Evolutionary conservation across 2,797 vertebrate genomes (phyloP), one percentile per base, ranked within the genome.

Genomic region (Spinus pinus): DNA sequence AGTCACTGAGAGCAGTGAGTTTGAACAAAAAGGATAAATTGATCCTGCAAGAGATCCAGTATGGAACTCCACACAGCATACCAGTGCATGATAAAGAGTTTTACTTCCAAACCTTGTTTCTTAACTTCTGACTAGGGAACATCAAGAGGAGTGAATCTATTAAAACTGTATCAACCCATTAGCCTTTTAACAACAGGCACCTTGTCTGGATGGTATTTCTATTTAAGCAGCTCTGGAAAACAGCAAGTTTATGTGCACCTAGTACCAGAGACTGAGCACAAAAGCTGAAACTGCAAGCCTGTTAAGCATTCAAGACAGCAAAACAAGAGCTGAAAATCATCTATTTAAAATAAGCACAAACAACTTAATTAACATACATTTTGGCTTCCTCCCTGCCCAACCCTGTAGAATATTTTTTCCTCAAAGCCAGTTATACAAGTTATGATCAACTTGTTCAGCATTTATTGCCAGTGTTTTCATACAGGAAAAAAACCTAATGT

Each of bases 1-100:
- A 94, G 93, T 65, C 94, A 92, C 95, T 95, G 94, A 95, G 81
- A 95, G 96, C 91, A 91, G 84, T 71, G 94, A 95, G 91, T 93
- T 83, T 91, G 92, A 94, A 95, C 61, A 95, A 62, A 92, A 93
- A 83, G 84, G 66, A 39, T 46, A 88, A 80, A 80, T 0, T 42
- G 92, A 58, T 74, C 57, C 92, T 81, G 91, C 53, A 35, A 78
- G 89, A 81, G 91, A 88, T 92, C 58, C 65, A n/a, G 57, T 23
- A 74, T 2, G 31, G 81, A 94, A 77, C 69, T 80, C 84, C 57
- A 44, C 12, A n/a, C 2, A 74, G 57, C 4, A 14, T 12, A 64
- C 8, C 19, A 67, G 31, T 14, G 46, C 57, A 41, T 1, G 11
- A 33, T 4, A 81, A 33, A 47, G 77, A 83, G 44, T 47, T 80